Conservation (phyloP, 2,888 invertebrate genomes). For the Rutpela maculata region DNA sequence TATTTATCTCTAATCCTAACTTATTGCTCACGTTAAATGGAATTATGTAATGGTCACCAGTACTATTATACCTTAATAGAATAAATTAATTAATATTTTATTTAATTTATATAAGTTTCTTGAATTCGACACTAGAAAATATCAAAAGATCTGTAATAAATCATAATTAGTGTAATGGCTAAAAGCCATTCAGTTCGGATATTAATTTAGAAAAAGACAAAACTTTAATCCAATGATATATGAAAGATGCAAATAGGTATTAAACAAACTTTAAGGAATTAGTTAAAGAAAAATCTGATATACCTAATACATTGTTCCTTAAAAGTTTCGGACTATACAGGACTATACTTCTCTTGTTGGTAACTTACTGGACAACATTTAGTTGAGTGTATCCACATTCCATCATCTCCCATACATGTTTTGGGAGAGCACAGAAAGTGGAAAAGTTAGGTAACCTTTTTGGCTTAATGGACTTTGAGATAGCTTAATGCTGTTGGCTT, state of each 20-base stretch:
- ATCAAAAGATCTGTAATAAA: background rate
- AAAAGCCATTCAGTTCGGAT: background rate
- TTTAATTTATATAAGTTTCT: slow-evolving; percentile 5
- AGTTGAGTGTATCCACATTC: slow-evolving; percentile 52
- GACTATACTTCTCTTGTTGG: slow-evolving; percentile 22
- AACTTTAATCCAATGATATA: slow-evolving; percentile 10
- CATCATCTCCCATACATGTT: slow-evolving; percentile 64
- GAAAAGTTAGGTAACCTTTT: slow-evolving; percentile 64
- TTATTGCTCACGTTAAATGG: background rate
- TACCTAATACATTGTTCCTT: background rate
- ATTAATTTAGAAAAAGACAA: slow-evolving; percentile 9
- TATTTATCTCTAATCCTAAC: background rate
- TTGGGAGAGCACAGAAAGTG: slow-evolving; percentile 63
- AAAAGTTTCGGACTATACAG: background rate
- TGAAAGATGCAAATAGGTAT: slow-evolving; percentile 21
- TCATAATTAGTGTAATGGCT: slow-evolving; percentile 8
- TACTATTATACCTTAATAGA: slow-evolving; percentile 7
- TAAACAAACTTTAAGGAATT: background rate
- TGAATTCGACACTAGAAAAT: background rate
- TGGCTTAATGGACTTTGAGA: slow-evolving; percentile 71
- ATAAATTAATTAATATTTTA: slow-evolving; percentile 17
- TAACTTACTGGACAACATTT: slow-evolving; percentile 36
- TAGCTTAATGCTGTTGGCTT: slow-evolving; percentile 73
- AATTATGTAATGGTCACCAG: background rate
- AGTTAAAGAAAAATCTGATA: background rate